Evolutionary conservation across 2,113 vertebrate genomes (phyloP).

Genomic region (Gallinago paraguaiae): DNA sequence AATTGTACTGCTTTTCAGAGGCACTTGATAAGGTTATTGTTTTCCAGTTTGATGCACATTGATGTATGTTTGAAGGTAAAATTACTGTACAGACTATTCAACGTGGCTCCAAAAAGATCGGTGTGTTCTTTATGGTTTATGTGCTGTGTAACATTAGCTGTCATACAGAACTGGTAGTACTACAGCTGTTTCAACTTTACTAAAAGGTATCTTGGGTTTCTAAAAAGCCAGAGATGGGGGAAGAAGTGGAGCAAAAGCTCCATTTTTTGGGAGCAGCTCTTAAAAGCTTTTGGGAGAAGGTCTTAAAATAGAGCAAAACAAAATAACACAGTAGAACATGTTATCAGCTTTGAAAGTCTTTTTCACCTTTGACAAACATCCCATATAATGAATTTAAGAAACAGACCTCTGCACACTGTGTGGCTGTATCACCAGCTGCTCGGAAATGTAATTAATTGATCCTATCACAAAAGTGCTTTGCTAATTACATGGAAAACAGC

Average conservation of each 20-base stretch:
- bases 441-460: slow-evolving; percentile 57
- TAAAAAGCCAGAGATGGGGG: not conserved
- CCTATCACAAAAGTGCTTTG: slow-evolving; percentile 30
- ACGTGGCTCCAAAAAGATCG: not conserved
- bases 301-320: not conserved
- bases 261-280: no score
- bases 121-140: not conserved
- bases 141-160: not conserved
- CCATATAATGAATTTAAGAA: not conserved
- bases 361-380: not conserved
- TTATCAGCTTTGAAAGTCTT: not conserved
- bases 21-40: not conserved
- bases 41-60: not conserved
- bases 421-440: slow-evolving; percentile 2
- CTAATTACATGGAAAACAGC: slow-evolving; percentile 62
- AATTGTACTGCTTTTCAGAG: not conserved
- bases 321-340: not conserved
- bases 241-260: not conserved
- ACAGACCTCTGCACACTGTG: not conserved
- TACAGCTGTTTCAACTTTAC: not conserved
- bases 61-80: not conserved
- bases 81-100: not conserved
- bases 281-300: no score
- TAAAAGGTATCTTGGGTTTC: not conserved
- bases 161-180: not conserved